Conservation (phyloP, 2,888 invertebrate species). For the Cheilosia pagana region DNA sequence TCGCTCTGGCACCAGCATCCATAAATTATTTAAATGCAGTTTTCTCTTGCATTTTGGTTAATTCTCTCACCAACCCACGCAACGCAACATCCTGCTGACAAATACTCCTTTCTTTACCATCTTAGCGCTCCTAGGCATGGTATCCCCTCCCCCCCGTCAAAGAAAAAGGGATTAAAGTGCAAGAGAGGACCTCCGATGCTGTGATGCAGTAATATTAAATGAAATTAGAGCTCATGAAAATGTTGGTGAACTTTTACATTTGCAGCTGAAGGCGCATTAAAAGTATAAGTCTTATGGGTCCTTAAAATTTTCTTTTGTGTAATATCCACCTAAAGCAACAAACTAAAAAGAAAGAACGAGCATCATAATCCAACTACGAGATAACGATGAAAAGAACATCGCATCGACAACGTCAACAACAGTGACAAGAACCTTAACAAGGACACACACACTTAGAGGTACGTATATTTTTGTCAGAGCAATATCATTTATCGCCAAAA, state of each 20-base stretch:
- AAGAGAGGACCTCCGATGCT: slow-evolving; percentile 9
- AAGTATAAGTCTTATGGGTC: slow-evolving; percentile 66
- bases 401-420: slow-evolving; percentile 5
- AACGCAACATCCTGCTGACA: too few relatives aligned
- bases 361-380: slow-evolving; percentile 1
- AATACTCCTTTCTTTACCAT: too few relatives aligned
- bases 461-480: slow-evolving; percentile 50
- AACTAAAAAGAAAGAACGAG: not conserved
- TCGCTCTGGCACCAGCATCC: too few relatives aligned
- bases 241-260: slow-evolving; percentile 46
- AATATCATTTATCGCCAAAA: slow-evolving; percentile 21
- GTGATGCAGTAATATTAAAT: slow-evolving; percentile 51
- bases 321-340: too few relatives aligned
- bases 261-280: slow-evolving; percentile 35
- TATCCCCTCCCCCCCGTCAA: too few relatives aligned
- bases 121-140: too few relatives aligned
- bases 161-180: slow-evolving; percentile 13
- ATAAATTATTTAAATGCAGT: too few relatives aligned
- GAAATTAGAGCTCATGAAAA: slow-evolving; percentile 66
- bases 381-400: slow-evolving; percentile 5
- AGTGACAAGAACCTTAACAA: slow-evolving; percentile 42
- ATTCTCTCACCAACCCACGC: too few relatives aligned
- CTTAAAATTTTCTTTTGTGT: slow-evolving; percentile 42
- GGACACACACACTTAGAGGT: not conserved
- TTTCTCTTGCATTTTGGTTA: too few relatives aligned